Base-by-base conservation (phyloP, 2,888 invertebrate species). In the Sylvicola fuscatus region DNA sequence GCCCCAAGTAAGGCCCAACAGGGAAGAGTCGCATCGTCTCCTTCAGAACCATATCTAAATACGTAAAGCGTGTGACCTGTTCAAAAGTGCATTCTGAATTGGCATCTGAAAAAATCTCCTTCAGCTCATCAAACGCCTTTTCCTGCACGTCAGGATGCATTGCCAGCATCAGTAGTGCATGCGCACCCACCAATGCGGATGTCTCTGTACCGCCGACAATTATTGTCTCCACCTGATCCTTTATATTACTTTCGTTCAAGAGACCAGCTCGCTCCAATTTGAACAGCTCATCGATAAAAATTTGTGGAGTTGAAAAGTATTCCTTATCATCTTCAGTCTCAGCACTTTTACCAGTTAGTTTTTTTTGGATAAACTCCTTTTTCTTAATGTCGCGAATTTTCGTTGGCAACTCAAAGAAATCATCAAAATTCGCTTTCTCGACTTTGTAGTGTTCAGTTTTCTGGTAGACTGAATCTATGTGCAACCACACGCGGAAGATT, bases 1-100 rank as follows among this genome's bases (percentile, higher is more conserved):
- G 33, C 17, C 17, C 34, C 7, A 38, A 14, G 17, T 33, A 38
- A 14, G 38, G 38, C 10, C 29, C 36, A 8, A 38, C 33, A 2
- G 38, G 38, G 26, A 36, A 33, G 16, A 38, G 17, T 34, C 38
- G 21, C 36, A 38, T 36, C 13, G 34, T 15, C 27, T 38, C 38
- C 13, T 33, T 33, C 13, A 38, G 15, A 3, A 38, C 38, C 27
- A 27, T 31, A 15, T 36, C 38, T 17, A 36, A 14, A 30, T 38
- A 38, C 7, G 21, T 12, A 14, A 38, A 27, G 26, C 36, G 28
- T 31, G 28, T 26, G 3, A 36, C 27, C 2, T 13, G 11, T 31
- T 38, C 38, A 30, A 30, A 29, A 1, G 14, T 13, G 31, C 32
- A 13, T 4, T 33, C 28, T 10, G 31, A 27, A 27, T 17, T 36